Evolutionary conservation across 2,888 invertebrate genomes (phyloP).

Genomic region (Dioctria linearis): DNA sequence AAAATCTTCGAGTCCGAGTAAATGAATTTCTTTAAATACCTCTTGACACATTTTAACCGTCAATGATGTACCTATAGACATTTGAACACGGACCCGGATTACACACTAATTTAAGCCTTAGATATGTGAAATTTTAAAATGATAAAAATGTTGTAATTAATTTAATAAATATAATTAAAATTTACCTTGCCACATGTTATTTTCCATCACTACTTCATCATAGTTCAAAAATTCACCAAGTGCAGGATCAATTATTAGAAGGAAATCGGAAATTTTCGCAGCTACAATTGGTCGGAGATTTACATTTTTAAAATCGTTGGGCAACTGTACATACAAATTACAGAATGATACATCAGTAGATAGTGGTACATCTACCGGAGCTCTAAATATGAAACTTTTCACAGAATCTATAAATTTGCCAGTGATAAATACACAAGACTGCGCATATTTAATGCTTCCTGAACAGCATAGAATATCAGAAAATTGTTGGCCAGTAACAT

Average conservation of each 20-base stretch:
- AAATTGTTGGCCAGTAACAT: slow-evolving; percentile 8
- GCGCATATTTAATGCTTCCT: slow-evolving; percentile 6
- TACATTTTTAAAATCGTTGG: slow-evolving; percentile 18
- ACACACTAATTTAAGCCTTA: too few relatives aligned
- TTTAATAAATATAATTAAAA: too few relatives aligned
- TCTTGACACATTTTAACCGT: too few relatives aligned
- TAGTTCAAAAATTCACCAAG: slow-evolving; percentile 78
- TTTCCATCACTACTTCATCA: slow-evolving; percentile 60
- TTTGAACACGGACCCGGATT: too few relatives aligned
- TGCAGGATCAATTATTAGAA: slow-evolving; percentile 77
- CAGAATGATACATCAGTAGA: slow-evolving; percentile 15
- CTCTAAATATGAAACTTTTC: slow-evolving; percentile 36
- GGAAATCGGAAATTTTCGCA: slow-evolving; percentile 72
- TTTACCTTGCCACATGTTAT: background rate
- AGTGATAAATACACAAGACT: background rate
- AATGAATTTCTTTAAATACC: too few relatives aligned
- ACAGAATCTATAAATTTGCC: too few relatives aligned
- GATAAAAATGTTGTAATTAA: too few relatives aligned
- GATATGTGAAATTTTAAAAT: too few relatives aligned
- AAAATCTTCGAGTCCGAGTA: too few relatives aligned
- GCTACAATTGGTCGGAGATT: slow-evolving; percentile 72
- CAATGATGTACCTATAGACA: too few relatives aligned
- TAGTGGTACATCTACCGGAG: slow-evolving; percentile 23
- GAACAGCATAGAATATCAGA: background rate
- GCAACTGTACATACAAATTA: slow-evolving; percentile 43